Percentiles rank a stretch among this genome's conserved stretches.
Conservation (phyloP, 2,113 vertebrate species). For the Parus major region DNA sequence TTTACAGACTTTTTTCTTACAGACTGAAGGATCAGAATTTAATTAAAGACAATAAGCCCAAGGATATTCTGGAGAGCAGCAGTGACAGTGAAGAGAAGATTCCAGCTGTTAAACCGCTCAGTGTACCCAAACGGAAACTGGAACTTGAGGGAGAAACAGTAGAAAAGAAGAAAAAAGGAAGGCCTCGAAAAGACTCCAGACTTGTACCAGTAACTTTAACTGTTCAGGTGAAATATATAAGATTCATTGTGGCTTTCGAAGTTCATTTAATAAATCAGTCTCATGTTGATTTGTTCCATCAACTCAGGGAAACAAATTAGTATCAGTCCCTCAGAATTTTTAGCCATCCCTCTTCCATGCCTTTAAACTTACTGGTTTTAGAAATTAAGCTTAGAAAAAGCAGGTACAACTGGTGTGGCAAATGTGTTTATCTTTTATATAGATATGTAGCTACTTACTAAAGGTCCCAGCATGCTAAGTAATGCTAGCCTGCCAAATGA, state of each 20-base stretch:
- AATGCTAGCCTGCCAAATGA: background rate
- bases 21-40: slow-evolving; percentile 85
- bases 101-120: slow-evolving; percentile 79
- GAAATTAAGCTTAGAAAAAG: background rate
- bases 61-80: slow-evolving; percentile 88
- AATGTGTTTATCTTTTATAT: background rate
- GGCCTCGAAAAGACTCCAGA: slow-evolving; percentile 91
- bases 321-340: background rate
- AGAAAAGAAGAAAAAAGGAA: slow-evolving; percentile 95
- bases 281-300: background rate
- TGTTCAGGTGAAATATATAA: slow-evolving; percentile 79
- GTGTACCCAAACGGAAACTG: slow-evolving; percentile 86
- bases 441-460: background rate
- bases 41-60: slow-evolving; percentile 81
- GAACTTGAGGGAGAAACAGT: slow-evolving; percentile 88
- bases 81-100: slow-evolving; percentile 96
- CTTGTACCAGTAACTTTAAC: slow-evolving; percentile 81
- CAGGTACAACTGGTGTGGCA: background rate
- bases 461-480: background rate
- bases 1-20: slow-evolving; percentile 63
- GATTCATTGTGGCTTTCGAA: background rate
- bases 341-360: background rate
- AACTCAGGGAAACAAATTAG: background rate
- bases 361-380: background rate
- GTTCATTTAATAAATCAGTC: background rate